These are phyloP conservation scores for Lysiphlebus fabarum DNA, from an alignment of 1,140 invertebrate genomes.

Conservation along the genomic window DNA sequence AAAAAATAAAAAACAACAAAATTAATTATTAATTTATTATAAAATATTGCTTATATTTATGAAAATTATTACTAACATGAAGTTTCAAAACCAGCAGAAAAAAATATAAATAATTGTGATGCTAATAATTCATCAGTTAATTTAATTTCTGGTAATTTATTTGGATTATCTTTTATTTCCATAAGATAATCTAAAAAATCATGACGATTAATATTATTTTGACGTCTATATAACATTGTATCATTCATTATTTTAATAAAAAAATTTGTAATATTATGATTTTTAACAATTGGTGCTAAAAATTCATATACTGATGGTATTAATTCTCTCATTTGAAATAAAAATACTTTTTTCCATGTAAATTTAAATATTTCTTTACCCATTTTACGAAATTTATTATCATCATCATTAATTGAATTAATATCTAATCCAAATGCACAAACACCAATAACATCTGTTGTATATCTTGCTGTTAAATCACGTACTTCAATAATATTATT, in stretches of 20 bases:
- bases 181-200: conserved; percentile 60
- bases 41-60: no score
- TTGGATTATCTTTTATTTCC: conserved; percentile 52
- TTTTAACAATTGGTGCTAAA: conserved; percentile 24
- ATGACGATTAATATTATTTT: conserved; percentile 56
- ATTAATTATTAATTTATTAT: no score
- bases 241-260: conserved; percentile 50
- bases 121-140: conserved; percentile 40
- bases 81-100: conserved; percentile 69
- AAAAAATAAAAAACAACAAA: no score
- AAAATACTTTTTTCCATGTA: conserved; percentile 32
- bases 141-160: conserved; percentile 26
- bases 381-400: conserved; percentile 52
- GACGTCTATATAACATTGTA: conserved; percentile 51
- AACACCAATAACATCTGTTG: conserved; percentile 58
- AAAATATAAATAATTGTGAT: conserved; percentile 62
- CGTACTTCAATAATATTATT: conserved; percentile 56
- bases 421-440: conserved; percentile 60
- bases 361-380: conserved; percentile 41
- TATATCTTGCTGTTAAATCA: conserved; percentile 52
- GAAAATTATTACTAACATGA: conserved; percentile 51
- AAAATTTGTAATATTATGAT: conserved; percentile 48
- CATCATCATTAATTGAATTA: conserved; percentile 53
- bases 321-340: conserved; percentile 31
- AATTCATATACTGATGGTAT: conserved; percentile 30